Base-by-base conservation (phyloP, 1,140 invertebrate genomes). In the Drosophila grimshawi region DNA sequence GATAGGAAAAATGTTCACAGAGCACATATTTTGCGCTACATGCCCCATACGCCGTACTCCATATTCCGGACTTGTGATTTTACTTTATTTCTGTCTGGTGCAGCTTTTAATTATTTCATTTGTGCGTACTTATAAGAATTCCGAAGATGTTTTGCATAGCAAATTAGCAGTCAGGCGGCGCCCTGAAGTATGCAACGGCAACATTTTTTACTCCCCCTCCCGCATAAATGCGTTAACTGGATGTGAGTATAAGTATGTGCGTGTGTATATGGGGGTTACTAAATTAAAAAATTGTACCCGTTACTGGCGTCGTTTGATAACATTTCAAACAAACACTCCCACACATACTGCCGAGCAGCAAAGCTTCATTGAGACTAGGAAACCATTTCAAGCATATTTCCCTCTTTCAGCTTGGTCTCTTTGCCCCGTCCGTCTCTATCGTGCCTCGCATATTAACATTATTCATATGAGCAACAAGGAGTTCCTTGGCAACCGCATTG, bases 261-360 rank as follows among this genome's bases (percentile, higher is more conserved):
- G n/a, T 56, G 57, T 3, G 8, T 35, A 53, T 65, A 59, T 61
- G 53, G 7, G 68, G 59, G 53, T 63, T 78, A 80, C 89, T 83
- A 89, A 92, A 92, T 92, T 92, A 92, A 91, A 92, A 92, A 92
- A 92, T 92, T 82, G 81, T 86, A 90, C 71, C 85, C 90, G 91
- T 92, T 89, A 90, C 86, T 90, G 80, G 80, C 80, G 76, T 64
- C 64, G 77, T 76, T 79, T 76, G 80, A 73, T 88, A 81, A 88
- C 74, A 89, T 88, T 88, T 88, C 85, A 83, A 88, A 88, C 82
- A 81, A 61, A 69, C 82, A 73, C 63, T 52, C 61, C 49, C 53
- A 69, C 37, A 55, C 51, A 74, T 32, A 55, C 65, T 73, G 61
- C 52, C 39, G 61, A 76, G 72, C 55, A 81, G 69, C 63, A 78